Conservation (phyloP, 2,113 vertebrate genomes). For the Crotalus horridus region DNA sequence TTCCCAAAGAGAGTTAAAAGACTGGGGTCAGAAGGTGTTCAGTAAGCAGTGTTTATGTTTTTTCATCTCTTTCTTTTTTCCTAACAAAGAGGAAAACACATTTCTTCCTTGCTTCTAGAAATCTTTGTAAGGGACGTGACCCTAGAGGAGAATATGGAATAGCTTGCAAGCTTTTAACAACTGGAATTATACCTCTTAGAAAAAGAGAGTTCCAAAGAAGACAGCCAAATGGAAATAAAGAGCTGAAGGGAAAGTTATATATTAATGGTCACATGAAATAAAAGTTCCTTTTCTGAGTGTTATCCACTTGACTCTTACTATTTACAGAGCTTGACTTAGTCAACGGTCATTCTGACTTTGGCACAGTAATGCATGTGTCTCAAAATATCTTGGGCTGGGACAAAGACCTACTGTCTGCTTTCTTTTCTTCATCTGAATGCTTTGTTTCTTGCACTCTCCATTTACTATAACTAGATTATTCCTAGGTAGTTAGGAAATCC, state of each 20-base stretch:
- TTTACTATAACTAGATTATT: background rate
- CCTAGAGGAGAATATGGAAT: background rate
- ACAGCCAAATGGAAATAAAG: background rate
- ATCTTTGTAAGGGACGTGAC: background rate
- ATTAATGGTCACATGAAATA: background rate
- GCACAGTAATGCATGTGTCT: background rate
- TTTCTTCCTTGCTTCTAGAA: background rate
- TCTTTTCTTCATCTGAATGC: background rate
- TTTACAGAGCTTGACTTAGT: background rate
- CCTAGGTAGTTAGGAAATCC: background rate
- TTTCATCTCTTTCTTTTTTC: background rate
- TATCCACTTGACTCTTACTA: background rate
- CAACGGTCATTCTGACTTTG: background rate
- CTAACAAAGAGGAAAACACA: background rate
- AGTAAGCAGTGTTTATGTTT: background rate
- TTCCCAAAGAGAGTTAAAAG: background rate
- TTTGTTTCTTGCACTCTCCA: background rate
- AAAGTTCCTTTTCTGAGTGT: background rate
- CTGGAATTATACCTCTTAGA: background rate
- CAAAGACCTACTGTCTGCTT: background rate
- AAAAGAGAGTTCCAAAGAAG: background rate
- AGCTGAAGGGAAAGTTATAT: background rate
- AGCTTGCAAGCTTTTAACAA: background rate
- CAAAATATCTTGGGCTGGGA: background rate
- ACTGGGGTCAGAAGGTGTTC: background rate